These are phyloP conservation scores for Brachypodius melanocephalos DNA, from an alignment of 2,113 vertebrate species.

Conservation along the genomic window DNA sequence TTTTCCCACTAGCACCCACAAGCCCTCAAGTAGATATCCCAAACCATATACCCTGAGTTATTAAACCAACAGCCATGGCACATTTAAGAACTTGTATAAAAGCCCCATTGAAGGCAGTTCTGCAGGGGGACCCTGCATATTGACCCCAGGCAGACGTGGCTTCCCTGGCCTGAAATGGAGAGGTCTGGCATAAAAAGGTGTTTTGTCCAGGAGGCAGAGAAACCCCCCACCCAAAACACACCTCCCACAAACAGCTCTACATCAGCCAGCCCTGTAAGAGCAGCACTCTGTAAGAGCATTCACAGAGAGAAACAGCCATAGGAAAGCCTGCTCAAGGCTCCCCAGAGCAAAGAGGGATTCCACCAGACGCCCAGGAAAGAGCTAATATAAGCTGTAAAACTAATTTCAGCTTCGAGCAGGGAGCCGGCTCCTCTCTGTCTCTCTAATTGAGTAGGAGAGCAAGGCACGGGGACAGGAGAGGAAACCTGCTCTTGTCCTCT, in stretches of 20 bases:
- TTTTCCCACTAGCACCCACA: not conserved
- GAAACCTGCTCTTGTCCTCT: not conserved
- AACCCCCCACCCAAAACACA: not conserved
- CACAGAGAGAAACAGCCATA: accelerated
- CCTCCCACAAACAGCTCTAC: not conserved
- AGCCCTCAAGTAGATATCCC: not conserved
- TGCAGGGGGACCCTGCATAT: accelerated
- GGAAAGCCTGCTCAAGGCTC: not conserved
- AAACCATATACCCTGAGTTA: not conserved
- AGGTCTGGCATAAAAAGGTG: not conserved
- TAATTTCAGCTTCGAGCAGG: not conserved
- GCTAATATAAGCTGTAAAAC: not conserved
- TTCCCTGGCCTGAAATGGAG: not conserved
- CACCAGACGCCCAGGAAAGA: not conserved
- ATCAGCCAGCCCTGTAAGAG: not conserved
- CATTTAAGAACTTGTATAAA: not conserved
- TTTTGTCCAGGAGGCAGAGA: not conserved
- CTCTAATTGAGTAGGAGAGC: not conserved
- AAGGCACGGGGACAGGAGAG: not conserved
- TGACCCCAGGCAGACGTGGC: not conserved
- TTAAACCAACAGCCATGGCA: not conserved
- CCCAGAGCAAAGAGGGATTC: not conserved
- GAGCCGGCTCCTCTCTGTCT: not conserved
- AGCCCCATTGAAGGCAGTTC: not conserved
- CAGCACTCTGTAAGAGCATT: not conserved